Evolutionary conservation across 2,797 vertebrate genomes (phyloP), one percentile per base, ranked within the genome.

Genomic region (Epinephelus awoara): DNA sequence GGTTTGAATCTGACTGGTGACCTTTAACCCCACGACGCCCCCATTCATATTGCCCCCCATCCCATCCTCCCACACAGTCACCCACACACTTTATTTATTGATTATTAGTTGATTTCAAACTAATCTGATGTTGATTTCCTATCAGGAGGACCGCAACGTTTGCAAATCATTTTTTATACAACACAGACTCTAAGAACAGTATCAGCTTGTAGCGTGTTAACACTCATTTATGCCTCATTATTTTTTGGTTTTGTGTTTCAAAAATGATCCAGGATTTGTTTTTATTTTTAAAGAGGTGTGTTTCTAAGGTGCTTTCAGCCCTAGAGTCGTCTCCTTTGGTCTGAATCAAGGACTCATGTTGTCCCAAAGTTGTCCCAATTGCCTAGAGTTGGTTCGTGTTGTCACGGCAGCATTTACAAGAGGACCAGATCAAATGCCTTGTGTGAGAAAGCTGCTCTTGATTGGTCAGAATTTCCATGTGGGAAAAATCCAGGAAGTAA

Each of bases 61-160:
- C 56, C 27, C 55, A 14, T 51, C 65, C 49, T 61, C 72, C 52
- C 54, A 77, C 82, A 66, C 79, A 61, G 40, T 29, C 77, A 74
- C 44, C 44, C 7, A 10, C 66, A 4, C n/a, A 59, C 40, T 73
- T 58, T 29, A 67, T 75, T 59, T 61, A 80, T 84, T 68, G 72
- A 76, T 80, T 56, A 74, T 82, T 70, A 61, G 62, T 75, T 83
- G 54, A 82, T 74, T 52, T 75, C 17, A 64, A 71, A 63, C n/a
- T 51, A 55, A 59, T 65, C 14, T 29, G 8, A 2, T 47, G 62
- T 63, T 56, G 73, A 73, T 64, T 69, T 77, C 13, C 50, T 19
- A 50, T 61, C 25, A 59, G 13, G 3, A 34, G 15, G 2, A 42
- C 2, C 12, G 21, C 59, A 23, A 68, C 2, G 2, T 54, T 61